Percentiles rank a stretch among this genome's conserved stretches.
phyloP scores from a whole-genome alignment of 2,797 vertebrate genomes.

The Phataginus tricuspis region DNA sequence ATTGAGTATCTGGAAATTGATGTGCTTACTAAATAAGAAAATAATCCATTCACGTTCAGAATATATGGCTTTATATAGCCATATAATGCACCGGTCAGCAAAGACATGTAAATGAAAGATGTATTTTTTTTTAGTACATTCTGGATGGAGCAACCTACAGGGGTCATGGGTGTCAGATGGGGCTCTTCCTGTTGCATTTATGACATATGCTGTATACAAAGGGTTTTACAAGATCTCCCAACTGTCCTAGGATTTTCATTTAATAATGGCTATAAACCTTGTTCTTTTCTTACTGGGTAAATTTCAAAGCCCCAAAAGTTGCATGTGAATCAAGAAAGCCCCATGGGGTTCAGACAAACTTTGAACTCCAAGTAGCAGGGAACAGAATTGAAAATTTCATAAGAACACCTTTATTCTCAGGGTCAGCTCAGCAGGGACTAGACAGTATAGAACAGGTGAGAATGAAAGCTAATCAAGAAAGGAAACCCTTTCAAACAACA shows the following conservation, averaged over 20 bases:
- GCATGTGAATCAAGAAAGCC: conserved; percentile 68
- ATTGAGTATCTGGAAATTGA: neutral
- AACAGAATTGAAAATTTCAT: conserved; percentile 75
- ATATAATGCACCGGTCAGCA: neutral
- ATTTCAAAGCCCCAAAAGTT: conserved; percentile 68
- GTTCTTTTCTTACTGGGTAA: conserved; percentile 58
- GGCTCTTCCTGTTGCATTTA: neutral
- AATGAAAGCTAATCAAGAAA: conserved; percentile 73
- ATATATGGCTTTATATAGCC: neutral
- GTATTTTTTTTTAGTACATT: neutral
- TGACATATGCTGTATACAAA: neutral
- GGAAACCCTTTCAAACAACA: conserved; percentile 64
- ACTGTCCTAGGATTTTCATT: conserved; percentile 53
- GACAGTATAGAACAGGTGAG: conserved; percentile 56
- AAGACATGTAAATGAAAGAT: neutral
- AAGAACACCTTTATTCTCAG: conserved; percentile 65
- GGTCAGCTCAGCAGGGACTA: conserved; percentile 64
- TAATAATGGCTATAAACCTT: conserved; percentile 46
- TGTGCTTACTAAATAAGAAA: neutral
- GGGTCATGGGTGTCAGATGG: neutral
- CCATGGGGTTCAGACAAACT: conserved; percentile 61
- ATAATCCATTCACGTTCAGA: neutral
- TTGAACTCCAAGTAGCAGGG: conserved; percentile 70
- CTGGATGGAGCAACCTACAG: neutral
- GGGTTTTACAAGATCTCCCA: conserved; percentile 43